Percentiles rank a stretch among this genome's conserved stretches.
phyloP scores from a whole-genome alignment of 1,140 invertebrate genomes.

The Nephila pilipes region DNA sequence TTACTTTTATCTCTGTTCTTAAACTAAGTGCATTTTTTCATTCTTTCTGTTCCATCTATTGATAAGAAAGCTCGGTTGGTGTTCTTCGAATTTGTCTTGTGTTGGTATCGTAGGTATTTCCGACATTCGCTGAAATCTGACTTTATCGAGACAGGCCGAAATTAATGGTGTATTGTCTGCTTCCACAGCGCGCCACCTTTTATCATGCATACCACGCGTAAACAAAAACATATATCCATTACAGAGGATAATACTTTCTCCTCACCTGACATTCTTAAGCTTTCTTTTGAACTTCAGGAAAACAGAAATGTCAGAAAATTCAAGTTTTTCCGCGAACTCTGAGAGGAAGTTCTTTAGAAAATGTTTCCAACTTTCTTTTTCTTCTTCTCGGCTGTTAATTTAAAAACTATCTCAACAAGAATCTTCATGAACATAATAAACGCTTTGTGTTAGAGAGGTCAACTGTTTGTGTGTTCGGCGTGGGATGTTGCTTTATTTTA shows the following conservation, averaged over 20 bases:
- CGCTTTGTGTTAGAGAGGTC: too few species aligned
- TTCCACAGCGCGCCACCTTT: background rate
- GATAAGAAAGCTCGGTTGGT: background rate
- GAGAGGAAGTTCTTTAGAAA: too few species aligned
- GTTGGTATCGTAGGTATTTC: slow-evolving; percentile 1
- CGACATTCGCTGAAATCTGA: slow-evolving; percentile 17
- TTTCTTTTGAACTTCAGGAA: background rate
- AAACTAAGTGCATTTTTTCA: background rate
- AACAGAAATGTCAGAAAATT: background rate
- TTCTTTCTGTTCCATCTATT: background rate
- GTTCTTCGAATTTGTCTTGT: background rate
- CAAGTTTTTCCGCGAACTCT: too few species aligned
- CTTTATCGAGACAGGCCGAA: background rate
- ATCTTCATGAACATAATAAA: too few species aligned
- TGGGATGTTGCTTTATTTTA: too few species aligned
- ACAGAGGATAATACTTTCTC: background rate
- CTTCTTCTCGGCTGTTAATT: too few species aligned
- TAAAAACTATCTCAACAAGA: too few species aligned
- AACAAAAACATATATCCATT: slow-evolving; percentile 6
- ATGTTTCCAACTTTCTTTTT: too few species aligned
- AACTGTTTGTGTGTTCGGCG: too few species aligned
- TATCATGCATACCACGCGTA: background rate
- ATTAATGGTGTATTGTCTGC: slow-evolving; percentile 21
- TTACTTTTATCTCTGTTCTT: too few species aligned
- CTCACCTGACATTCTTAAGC: background rate